These are phyloP conservation scores for Xylocampa areola DNA, from an alignment of 2,888 invertebrate species.

Conservation along the genomic window DNA sequence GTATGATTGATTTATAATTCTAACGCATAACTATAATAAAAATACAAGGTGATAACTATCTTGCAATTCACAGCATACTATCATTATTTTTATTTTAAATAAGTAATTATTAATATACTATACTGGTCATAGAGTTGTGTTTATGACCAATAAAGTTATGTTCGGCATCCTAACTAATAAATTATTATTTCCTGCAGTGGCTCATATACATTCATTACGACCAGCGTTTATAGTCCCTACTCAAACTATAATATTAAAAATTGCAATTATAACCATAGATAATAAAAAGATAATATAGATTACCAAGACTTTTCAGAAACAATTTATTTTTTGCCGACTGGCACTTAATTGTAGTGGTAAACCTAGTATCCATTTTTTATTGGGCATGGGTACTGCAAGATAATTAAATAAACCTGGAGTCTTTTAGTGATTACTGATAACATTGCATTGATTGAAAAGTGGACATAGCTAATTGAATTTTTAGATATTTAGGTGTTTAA, in stretches of 20 bases:
- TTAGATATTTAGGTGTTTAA: conserved; percentile 77
- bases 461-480: conserved; percentile 60
- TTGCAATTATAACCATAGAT: not conserved
- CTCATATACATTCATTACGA: too few species aligned
- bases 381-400: conserved; percentile 9
- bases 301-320: conserved; percentile 6
- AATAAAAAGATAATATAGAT: conserved; percentile 6
- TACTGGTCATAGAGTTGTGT: conserved; percentile 21
- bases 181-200: too few species aligned
- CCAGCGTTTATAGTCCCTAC: too few species aligned
- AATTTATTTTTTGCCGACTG: conserved; percentile 17
- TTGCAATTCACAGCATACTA: conserved; percentile 13
- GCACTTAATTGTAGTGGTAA: conserved; percentile 32
- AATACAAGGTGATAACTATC: too few species aligned
- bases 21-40: conserved; percentile 6
- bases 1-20: not conserved
- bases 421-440: conserved; percentile 33
- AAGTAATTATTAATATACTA: conserved; percentile 15
- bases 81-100: conserved; percentile 21
- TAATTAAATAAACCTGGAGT: conserved; percentile 15
- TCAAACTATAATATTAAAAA: too few species aligned
- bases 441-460: conserved; percentile 36
- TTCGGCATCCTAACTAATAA: too few species aligned
- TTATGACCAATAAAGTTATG: too few species aligned
- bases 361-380: conserved; percentile 24